Conservation (phyloP, 2,113 vertebrate species). For the Scortum barcoo region DNA sequence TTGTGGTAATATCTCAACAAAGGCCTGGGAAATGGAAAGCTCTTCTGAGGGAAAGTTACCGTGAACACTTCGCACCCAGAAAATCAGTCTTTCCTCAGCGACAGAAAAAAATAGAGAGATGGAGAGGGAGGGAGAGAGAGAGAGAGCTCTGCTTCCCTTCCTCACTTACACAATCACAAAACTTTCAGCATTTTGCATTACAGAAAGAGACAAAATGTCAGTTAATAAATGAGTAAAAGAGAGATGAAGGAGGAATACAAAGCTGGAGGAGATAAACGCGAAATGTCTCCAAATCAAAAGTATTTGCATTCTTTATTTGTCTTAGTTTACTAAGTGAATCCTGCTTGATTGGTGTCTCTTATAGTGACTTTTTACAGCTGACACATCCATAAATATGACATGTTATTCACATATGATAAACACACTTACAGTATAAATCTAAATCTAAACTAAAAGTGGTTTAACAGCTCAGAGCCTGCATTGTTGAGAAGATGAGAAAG, state of each 20-base stretch:
- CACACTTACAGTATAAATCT: background rate
- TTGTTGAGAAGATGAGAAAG: no score
- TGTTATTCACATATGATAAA: background rate
- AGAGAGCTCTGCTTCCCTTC: background rate
- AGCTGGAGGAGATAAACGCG: background rate
- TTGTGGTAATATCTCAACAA: conserved; percentile 68
- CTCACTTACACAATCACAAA: conserved; percentile 13
- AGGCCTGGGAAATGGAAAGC: conserved; percentile 65
- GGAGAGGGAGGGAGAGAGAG: background rate
- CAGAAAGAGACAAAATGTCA: background rate
- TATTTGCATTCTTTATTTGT: no score
- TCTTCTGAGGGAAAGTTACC: conserved; percentile 60
- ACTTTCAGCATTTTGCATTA: background rate
- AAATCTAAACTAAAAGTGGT: no score
- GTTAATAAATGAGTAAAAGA: conserved; percentile 9
- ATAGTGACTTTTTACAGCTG: no score
- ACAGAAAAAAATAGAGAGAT: background rate
- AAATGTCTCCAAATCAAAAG: background rate
- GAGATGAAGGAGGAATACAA: background rate
- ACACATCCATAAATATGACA: background rate
- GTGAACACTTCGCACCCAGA: conserved; percentile 51
- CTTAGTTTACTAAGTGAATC: no score
- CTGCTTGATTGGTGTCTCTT: no score
- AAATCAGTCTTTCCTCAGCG: conserved; percentile 45
- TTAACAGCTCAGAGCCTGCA: no score